Evolutionary conservation across 2,113 vertebrate genomes (phyloP).

Genomic region (Pseudopodoces humilis): DNA sequence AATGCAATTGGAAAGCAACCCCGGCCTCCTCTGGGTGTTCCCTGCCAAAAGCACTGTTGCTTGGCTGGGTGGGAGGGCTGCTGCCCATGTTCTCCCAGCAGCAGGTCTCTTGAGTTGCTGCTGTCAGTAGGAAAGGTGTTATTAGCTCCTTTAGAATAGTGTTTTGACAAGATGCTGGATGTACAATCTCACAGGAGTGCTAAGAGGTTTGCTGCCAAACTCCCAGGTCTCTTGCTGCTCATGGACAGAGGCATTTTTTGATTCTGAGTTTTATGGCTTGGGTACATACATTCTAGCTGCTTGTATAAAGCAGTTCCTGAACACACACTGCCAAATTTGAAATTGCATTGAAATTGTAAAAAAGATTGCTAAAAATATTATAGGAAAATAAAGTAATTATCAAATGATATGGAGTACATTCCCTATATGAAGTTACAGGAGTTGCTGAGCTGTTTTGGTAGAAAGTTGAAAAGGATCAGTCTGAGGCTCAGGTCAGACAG

Average conservation of each 20-base stretch:
- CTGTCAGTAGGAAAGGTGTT: background rate
- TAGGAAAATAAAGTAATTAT: background rate
- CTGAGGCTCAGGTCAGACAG: background rate
- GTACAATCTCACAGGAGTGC: background rate
- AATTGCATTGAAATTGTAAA: background rate
- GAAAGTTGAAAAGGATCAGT: background rate
- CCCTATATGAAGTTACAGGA: background rate
- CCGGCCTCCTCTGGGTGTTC: background rate
- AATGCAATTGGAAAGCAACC: background rate
- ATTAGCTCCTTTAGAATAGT: background rate
- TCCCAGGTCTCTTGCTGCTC: background rate
- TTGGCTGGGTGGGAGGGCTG: background rate
- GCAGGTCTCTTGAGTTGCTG: background rate
- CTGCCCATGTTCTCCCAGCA: background rate
- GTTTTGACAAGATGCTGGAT: slow-evolving; percentile 10
- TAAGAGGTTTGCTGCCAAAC: background rate
- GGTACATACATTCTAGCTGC: background rate
- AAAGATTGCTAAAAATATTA: background rate
- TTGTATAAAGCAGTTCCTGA: background rate
- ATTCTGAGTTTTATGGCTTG: background rate
- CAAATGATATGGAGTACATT: background rate
- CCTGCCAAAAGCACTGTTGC: background rate
- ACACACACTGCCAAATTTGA: background rate
- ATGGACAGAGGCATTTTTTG: background rate
- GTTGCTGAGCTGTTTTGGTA: background rate